These are phyloP conservation scores for Desoria tigrina DNA, from an alignment of 2,888 invertebrate species.

Conservation along the genomic window DNA sequence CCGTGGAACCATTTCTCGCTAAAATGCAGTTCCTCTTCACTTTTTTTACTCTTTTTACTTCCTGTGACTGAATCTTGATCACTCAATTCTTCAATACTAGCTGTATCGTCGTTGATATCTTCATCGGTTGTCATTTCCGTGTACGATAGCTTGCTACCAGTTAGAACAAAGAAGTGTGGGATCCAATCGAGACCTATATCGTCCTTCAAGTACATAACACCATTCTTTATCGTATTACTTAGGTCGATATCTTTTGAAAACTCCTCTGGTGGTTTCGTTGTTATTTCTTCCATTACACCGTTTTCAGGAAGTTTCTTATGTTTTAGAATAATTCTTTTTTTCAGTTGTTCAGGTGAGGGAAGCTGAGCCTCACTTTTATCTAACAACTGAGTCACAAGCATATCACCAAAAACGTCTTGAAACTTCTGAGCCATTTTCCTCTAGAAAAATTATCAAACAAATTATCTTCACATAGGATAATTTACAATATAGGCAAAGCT, in stretches of 20 bases:
- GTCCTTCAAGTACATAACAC: constrained; percentile 84
- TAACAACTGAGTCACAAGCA: constrained; percentile 73
- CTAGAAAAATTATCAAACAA: no score
- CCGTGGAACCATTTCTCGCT: constrained; percentile 95
- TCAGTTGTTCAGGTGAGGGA: constrained; percentile 76
- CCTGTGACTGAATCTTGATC: constrained; percentile 56
- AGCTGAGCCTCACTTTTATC: constrained; percentile 76
- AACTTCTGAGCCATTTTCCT: constrained; percentile 83
- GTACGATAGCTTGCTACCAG: constrained; percentile 83
- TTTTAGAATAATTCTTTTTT: constrained; percentile 53
- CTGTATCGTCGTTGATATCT: constrained; percentile 56
- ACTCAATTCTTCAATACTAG: constrained; percentile 60
- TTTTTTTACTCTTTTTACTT: constrained; percentile 43
- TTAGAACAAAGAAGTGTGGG: constrained; percentile 89
- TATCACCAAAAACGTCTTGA: constrained; percentile 80
- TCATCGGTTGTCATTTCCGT: constrained; percentile 64
- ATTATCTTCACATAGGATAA: not conserved
- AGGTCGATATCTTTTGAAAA: constrained; percentile 68
- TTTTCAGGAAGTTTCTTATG: constrained; percentile 93
- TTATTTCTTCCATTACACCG: constrained; percentile 57
- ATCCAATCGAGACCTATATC: constrained; percentile 87
- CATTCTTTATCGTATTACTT: constrained; percentile 83
- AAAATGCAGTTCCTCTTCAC: constrained; percentile 83
- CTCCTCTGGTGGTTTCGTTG: constrained; percentile 63
- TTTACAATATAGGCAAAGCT: no score